Evolutionary conservation across 2,888 invertebrate genomes (phyloP), one percentile per base, ranked within the genome.

Genomic region (Sesia apiformis): DNA sequence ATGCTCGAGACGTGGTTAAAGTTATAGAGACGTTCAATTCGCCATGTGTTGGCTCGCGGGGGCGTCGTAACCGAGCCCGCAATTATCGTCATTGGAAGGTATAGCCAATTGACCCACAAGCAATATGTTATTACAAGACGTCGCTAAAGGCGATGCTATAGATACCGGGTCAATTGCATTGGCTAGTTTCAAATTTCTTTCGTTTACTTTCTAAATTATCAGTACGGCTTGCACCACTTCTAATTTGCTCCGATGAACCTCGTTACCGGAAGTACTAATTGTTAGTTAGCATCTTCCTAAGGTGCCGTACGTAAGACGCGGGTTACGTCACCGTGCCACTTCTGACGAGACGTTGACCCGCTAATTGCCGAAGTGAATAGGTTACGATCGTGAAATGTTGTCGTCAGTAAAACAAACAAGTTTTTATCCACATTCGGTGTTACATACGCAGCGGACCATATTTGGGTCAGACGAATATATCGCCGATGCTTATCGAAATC

Each of bases 91-190:
- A 83, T 78, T 76, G 74, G 70, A 70, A 75, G 77, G 70, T 75
- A 73, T 60, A 73, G 70, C 69, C 78, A 80, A 83, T 84, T 84
- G 85, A 85, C 86, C 84, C 63, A 85, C 74, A 79, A 80, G 70
- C 69, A 69, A 75, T 74, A 69, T 72, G 71, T 75, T 75, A 81
- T 82, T 80, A 78, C 71, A 65, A 63, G 63, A 67, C 62, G 65
- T 68, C 61, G 67, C 66, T 73, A 69, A 65, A 74, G 72, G 72
- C 73, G 73, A 72, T 72, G 67, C 63, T 64, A 60, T 40, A 56
- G 70, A 69, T 74, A 77, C 75, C 74, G 61, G 78, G 78, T 80
- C 79, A 81, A 79, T 81, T 72, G 70, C 70, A 68, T 60, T 54
- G 57, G 63, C 70, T 65, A 69, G 66, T 72, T 78, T 76, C 67